These are phyloP conservation scores for Falco concolor DNA, from an alignment of 2,797 vertebrate species.

Conservation along the genomic window DNA sequence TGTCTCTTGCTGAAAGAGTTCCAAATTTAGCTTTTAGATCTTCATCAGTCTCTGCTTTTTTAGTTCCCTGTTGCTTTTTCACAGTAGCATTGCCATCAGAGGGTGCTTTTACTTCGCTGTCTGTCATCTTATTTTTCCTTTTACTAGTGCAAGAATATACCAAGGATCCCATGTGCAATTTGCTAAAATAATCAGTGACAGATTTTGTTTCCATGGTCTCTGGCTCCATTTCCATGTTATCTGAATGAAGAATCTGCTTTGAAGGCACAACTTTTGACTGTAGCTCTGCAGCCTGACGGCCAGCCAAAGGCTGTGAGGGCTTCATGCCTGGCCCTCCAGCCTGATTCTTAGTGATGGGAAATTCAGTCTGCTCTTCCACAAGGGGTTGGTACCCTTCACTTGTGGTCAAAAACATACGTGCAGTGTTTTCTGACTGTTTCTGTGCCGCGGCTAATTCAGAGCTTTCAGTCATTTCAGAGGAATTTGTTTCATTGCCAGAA, in stretches of 20 bases:
- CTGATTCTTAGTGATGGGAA: constrained; percentile 74
- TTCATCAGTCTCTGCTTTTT: constrained; percentile 76
- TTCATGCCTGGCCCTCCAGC: constrained; percentile 72
- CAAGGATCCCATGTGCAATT: constrained; percentile 89
- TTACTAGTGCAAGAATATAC: constrained; percentile 83
- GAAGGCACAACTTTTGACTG: constrained; percentile 87
- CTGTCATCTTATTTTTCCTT: constrained; percentile 83
- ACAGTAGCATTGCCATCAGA: constrained; percentile 76
- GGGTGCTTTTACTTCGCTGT: constrained; percentile 76
- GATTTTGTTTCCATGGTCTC: constrained; percentile 99
- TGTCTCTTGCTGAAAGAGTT: constrained; percentile 84
- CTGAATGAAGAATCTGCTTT: constrained; percentile 90
- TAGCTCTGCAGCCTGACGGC: constrained; percentile 77
- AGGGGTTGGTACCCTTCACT: constrained; percentile 85
- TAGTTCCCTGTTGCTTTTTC: constrained; percentile 76
- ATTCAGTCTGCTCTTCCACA: constrained; percentile 86
- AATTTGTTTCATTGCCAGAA: constrained; percentile 99
- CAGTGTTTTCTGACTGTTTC: constrained; percentile 88
- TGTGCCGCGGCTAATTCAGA: constrained; percentile 92
- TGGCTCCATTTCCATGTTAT: constrained; percentile 96
- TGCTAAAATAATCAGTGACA: constrained; percentile 93
- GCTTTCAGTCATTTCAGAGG: constrained; percentile 99
- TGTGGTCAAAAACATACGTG: constrained; percentile 86
- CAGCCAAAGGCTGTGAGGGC: constrained; percentile 70
- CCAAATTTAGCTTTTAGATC: constrained; percentile 86